Evolutionary conservation across 2,888 invertebrate species (phyloP), one percentile per base, ranked within the genome.

Genomic region (Eupithecia subfuscata): DNA sequence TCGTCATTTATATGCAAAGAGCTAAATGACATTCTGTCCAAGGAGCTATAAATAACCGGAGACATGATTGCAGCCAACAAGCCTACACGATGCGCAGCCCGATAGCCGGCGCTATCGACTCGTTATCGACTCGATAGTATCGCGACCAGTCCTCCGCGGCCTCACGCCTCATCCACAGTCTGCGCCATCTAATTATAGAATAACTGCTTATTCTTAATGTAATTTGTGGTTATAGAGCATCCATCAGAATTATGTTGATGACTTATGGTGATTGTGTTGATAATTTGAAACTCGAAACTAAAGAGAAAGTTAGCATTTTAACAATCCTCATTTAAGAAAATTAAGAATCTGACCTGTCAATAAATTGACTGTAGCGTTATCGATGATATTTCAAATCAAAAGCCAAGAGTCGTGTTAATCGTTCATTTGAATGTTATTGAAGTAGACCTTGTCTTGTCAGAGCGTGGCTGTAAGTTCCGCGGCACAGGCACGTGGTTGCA

Each of bases 41-140:
- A 56, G 25, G 37, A 25, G 40, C 25, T 72, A 68, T 72, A 67
- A 56, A 72, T 22, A 72, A 68, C 72, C 45, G 52, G 71, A 72
- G 67, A 71, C 71, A 30, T 45, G 71, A 71, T 65, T 48, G 48
- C 30, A 63, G 25, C 45, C 34, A 65, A 65, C 64, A 71, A 71
- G 71, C 30, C 45, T 56, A 34, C n/a, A 30, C 45, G 71, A 71
- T 48, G 45, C 12, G 45, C 45, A 34, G 64, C 30, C 64, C 56
- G 56, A 56, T 22, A 56, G 56, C 56, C 22, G 18, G 56, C 56
- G 71, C 11, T 71, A 71, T 64, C 71, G 45, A 45, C 45, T 45
- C 60, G 60, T 60, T 60, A 30, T 64, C 64, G 34, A n/a, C 18
- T 60, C 69, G 73, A 73, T 60, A 73, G 45, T 69, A 48, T 71